Evolutionary conservation across 2,888 invertebrate species (phyloP).

Genomic region (Leucophora obtusa): DNA sequence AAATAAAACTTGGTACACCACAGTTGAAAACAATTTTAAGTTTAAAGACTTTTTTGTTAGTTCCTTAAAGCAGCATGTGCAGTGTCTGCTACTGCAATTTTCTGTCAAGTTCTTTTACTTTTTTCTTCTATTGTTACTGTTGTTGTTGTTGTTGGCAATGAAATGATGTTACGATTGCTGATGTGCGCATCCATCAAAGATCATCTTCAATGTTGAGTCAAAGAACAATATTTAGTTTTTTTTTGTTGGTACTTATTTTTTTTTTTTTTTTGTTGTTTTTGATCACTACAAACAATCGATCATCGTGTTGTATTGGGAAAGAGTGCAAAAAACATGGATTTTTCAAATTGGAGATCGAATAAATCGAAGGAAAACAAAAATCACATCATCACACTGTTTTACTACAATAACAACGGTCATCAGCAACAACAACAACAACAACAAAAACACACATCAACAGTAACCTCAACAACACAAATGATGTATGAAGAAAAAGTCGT

Average conservation of each 20-base stretch:
- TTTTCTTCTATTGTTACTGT: neutral
- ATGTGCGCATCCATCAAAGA: constrained; percentile 64
- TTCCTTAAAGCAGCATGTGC: constrained; percentile 60
- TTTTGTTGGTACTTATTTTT: constrained; percentile 25
- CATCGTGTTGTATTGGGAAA: constrained; percentile 57
- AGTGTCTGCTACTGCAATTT: constrained; percentile 65
- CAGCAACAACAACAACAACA: constrained; percentile 42
- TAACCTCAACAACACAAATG: constrained; percentile 29
- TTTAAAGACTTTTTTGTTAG: constrained; percentile 42
- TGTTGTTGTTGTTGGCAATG: constrained; percentile 44
- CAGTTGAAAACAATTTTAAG: constrained; percentile 46
- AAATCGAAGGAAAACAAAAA: constrained; percentile 49
- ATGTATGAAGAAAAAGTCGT: constrained; percentile 33
- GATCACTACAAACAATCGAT: constrained; percentile 62
- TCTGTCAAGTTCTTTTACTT: constrained; percentile 64
- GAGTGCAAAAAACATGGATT: constrained; percentile 65
- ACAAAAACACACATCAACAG: constrained; percentile 14
- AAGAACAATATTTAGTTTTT: constrained; percentile 49
- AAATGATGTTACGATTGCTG: constrained; percentile 60
- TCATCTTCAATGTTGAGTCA: constrained; percentile 55
- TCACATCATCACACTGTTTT: constrained; percentile 65
- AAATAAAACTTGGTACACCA: neutral
- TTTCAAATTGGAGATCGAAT: constrained; percentile 59
- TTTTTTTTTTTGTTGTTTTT: constrained; percentile 47
- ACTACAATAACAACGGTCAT: constrained; percentile 39